Conservation (phyloP, 2,888 invertebrate genomes). For the Xestia rhomboidea region DNA sequence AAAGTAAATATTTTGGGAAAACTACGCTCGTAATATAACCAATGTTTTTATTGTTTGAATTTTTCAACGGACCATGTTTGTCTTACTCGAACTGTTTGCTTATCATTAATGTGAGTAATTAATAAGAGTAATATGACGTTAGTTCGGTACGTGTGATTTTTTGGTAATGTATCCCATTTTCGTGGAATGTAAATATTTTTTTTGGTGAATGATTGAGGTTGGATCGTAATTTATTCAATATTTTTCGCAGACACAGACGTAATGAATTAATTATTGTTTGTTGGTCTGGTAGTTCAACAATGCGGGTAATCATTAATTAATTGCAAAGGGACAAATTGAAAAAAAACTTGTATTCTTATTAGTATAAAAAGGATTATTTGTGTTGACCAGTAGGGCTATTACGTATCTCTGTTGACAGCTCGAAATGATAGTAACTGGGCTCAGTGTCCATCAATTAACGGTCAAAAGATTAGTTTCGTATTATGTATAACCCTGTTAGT, state of each 20-base stretch:
- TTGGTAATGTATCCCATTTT: constrained; percentile 51
- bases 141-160: constrained; percentile 56
- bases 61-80: constrained; percentile 74
- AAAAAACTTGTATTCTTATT: neutral
- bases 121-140: constrained; percentile 55
- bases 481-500: too few relatives aligned
- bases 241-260: constrained; percentile 30
- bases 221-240: constrained; percentile 38
- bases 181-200: constrained; percentile 44
- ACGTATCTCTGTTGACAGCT: too few relatives aligned
- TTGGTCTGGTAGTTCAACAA: constrained; percentile 19
- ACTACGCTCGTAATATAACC: constrained; percentile 71
- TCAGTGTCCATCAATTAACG: too few relatives aligned
- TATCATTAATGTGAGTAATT: constrained; percentile 69
- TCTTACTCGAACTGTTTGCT: constrained; percentile 62
- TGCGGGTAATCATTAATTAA: neutral
- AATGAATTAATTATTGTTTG: constrained; percentile 39
- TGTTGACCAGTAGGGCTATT: too few relatives aligned
- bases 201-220: constrained; percentile 26
- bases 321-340: neutral
- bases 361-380: too few relatives aligned
- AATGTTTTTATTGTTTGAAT: constrained; percentile 79
- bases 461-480: too few relatives aligned
- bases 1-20: constrained; percentile 75
- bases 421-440: too few relatives aligned